phyloP scores from a whole-genome alignment of 2,888 invertebrate species.

The Gisinianus flammeolus region DNA sequence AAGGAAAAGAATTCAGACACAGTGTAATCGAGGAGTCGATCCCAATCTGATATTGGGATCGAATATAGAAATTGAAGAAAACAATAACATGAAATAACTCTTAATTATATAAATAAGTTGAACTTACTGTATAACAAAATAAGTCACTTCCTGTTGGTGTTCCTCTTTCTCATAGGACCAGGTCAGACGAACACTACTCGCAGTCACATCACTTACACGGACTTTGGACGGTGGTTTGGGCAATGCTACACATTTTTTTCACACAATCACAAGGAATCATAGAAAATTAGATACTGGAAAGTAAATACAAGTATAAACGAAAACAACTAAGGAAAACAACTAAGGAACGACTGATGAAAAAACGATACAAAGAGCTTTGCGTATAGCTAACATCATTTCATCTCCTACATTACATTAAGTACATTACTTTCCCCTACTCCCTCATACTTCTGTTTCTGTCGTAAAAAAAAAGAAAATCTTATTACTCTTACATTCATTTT shows the following conservation, averaged over 20 bases:
- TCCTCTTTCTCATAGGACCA: conserved; percentile 87
- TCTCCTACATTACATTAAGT: neutral
- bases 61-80: no score
- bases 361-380: no score
- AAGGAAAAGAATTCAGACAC: no score
- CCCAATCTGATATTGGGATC: no score
- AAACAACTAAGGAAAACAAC: neutral
- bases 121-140: conserved; percentile 93
- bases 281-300: no score
- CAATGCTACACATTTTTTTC: conserved; percentile 70
- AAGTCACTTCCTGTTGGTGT: conserved; percentile 78
- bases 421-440: neutral
- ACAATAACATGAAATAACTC: no score
- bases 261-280: neutral
- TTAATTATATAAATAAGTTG: no score
- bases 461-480: neutral
- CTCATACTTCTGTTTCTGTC: neutral
- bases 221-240: conserved; percentile 91
- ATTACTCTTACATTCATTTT: neutral
- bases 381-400: no score
- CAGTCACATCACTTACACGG: conserved; percentile 89
- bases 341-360: no score
- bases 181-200: conserved; percentile 87
- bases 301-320: neutral
- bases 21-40: no score